Percentiles rank a stretch among this genome's conserved stretches.
Evolutionary conservation across 2,888 invertebrate species (phyloP).

Genomic region (Cephus spinipes): DNA sequence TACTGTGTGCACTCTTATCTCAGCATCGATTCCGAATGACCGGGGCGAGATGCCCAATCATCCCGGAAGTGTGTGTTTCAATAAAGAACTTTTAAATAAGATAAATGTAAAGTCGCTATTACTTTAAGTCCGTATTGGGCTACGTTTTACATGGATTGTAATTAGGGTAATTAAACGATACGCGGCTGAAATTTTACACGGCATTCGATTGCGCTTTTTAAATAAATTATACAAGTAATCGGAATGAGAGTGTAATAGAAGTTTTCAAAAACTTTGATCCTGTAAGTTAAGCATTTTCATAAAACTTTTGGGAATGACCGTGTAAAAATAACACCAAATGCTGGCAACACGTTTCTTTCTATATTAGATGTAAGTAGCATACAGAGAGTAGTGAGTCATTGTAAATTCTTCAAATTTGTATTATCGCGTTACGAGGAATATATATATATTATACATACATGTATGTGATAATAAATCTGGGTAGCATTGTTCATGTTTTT

Average conservation of each 20-base stretch:
- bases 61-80: background rate
- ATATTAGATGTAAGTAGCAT: conserved; percentile 3
- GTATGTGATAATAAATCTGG: background rate
- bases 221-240: background rate
- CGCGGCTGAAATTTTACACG: background rate
- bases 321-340: background rate
- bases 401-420: conserved; percentile 6
- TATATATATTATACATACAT: background rate
- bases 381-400: background rate
- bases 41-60: background rate
- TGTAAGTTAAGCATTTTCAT: background rate
- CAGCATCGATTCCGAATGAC: background rate
- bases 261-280: background rate
- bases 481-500: background rate
- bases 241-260: background rate
- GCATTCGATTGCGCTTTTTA: background rate
- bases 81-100: background rate
- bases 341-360: background rate
- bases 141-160: conserved; percentile 30
- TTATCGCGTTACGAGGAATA: background rate
- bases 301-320: background rate
- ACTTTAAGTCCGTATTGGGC: conserved; percentile 32
- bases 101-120: conserved; percentile 9
- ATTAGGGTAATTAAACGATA: background rate
- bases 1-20: background rate